Evolutionary conservation across 2,797 vertebrate species (phyloP).

Genomic region (Mastacembelus armatus): DNA sequence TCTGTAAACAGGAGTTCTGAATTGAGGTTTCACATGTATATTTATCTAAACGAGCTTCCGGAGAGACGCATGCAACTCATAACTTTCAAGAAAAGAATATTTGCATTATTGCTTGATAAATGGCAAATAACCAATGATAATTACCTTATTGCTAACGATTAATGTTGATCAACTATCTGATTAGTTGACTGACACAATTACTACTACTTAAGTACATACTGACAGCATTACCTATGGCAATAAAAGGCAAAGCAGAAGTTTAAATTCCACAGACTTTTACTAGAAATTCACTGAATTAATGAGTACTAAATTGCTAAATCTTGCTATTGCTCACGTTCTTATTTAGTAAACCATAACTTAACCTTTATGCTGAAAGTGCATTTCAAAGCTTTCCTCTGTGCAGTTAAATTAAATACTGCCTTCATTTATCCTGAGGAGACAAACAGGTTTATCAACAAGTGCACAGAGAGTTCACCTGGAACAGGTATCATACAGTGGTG

Average conservation of each 20-base stretch:
- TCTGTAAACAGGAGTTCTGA: neutral
- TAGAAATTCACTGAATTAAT: neutral
- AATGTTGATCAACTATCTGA: too few relatives aligned
- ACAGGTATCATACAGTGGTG: neutral
- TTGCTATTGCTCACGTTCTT: conserved; percentile 55
- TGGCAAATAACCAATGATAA: neutral
- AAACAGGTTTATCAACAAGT: neutral
- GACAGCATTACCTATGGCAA: too few relatives aligned
- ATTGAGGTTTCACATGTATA: neutral
- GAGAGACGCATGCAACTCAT: too few relatives aligned
- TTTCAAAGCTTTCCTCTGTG: conserved; percentile 36
- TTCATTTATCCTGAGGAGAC: neutral
- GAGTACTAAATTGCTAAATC: conserved; percentile 6
- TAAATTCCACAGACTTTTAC: neutral
- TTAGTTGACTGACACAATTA: too few relatives aligned
- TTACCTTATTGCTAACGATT: neutral
- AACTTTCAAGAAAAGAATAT: too few relatives aligned
- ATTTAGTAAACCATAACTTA: conserved; percentile 32
- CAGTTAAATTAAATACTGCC: neutral
- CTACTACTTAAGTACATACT: too few relatives aligned
- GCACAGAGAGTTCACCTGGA: neutral
- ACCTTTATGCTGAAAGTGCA: conserved; percentile 54
- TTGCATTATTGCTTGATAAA: neutral
- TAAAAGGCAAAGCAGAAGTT: neutral
- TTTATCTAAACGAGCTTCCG: too few relatives aligned